Conservation (phyloP, 2,113 vertebrate genomes). For the Paradoxurus hermaphroditus region DNA sequence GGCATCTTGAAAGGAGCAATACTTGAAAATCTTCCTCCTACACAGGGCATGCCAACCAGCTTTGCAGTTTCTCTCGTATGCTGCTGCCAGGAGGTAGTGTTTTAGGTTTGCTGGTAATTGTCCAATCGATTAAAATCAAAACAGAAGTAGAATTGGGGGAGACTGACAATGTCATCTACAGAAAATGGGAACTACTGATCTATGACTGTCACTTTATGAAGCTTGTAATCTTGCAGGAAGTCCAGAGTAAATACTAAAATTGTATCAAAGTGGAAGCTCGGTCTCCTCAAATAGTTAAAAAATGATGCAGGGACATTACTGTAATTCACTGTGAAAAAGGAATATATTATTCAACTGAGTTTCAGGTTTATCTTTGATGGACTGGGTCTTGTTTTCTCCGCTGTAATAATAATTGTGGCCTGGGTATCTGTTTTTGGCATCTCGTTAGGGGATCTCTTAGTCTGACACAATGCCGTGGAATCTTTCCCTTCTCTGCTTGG, state of each 20-base stretch:
- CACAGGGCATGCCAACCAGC: slow-evolving; percentile 57
- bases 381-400: slow-evolving; percentile 47
- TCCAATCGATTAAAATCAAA: slow-evolving; percentile 74
- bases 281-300: slow-evolving; percentile 9
- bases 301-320: background rate
- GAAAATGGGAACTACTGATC: slow-evolving; percentile 40
- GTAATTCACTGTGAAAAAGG: slow-evolving; percentile 54
- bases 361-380: slow-evolving; percentile 65
- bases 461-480: background rate
- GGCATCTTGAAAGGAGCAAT: slow-evolving; percentile 70
- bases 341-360: slow-evolving; percentile 12
- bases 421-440: slow-evolving; percentile 41
- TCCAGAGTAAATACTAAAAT: slow-evolving; percentile 62
- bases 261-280: slow-evolving; percentile 28
- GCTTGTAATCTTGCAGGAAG: background rate
- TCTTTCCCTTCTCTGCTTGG: background rate
- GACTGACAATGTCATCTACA: slow-evolving; percentile 16
- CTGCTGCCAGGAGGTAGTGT: slow-evolving; percentile 66
- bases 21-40: slow-evolving; percentile 76
- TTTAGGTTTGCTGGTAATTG: slow-evolving; percentile 76
- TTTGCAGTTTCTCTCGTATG: slow-evolving; percentile 47
- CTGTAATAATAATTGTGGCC: slow-evolving; percentile 46
- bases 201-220: slow-evolving; percentile 51
- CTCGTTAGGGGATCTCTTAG: slow-evolving; percentile 10
- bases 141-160: slow-evolving; percentile 32